Conservation (phyloP, 2,888 invertebrate genomes). For the Pachliopta kotzebuea region DNA sequence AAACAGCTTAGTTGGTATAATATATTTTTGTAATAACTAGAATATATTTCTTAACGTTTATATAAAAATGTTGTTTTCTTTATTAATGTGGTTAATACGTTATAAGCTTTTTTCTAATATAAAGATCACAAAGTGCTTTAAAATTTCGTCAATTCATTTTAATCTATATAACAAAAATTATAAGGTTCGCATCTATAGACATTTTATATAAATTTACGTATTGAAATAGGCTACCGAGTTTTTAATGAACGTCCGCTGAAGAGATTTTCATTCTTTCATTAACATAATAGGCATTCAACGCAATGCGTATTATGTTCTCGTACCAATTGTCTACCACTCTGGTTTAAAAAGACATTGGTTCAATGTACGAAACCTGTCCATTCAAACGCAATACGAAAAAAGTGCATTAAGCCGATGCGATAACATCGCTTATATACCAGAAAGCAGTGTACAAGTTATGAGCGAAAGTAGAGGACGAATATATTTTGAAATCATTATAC, state of each 20-base stretch:
- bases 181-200: neutral
- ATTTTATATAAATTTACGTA: neutral
- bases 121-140: neutral
- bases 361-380: conserved; percentile 30
- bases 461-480: conserved; percentile 1
- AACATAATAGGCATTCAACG: conserved; percentile 9
- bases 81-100: too few relatives aligned
- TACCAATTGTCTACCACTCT: conserved; percentile 20
- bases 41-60: neutral
- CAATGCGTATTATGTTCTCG: conserved; percentile 20
- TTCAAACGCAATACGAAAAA: conserved; percentile 27
- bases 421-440: conserved; percentile 20
- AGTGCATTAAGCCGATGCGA: conserved; percentile 27
- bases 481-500: neutral
- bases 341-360: conserved; percentile 20
- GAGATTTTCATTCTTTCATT: conserved; percentile 7
- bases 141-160: neutral
- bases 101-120: too few relatives aligned
- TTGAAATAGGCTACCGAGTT: conserved; percentile 3
- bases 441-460: conserved; percentile 5
- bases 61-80: too few relatives aligned
- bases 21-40: neutral
- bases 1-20: neutral
- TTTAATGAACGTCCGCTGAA: conserved; percentile 11
- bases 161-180: neutral